phyloP scores from a whole-genome alignment of 2,888 invertebrate species.

The Melipona bicolor region DNA sequence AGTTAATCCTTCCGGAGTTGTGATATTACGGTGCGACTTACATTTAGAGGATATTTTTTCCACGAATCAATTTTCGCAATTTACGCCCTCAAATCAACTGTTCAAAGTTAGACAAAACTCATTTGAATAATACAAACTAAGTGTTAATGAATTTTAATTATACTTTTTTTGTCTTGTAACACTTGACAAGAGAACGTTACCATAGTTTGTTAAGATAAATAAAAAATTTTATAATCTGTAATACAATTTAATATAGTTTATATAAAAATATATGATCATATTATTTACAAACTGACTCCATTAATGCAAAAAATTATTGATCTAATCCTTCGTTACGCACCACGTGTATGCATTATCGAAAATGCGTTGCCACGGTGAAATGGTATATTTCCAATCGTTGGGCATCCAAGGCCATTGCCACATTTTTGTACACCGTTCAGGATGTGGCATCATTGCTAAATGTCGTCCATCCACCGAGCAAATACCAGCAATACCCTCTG shows the following conservation, averaged over 20 bases:
- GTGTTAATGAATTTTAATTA: conserved; percentile 47
- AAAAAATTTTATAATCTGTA: conserved; percentile 66
- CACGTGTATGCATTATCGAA: conserved; percentile 95
- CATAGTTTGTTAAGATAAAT: conserved; percentile 63
- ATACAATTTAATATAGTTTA: background rate
- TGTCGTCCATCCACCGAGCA: conserved; percentile 96
- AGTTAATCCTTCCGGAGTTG: conserved; percentile 96
- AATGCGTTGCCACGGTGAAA: conserved; percentile 96
- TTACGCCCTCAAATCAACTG: conserved; percentile 86
- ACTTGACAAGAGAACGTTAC: conserved; percentile 60
- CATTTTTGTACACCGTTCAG: conserved; percentile 94
- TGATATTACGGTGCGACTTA: conserved; percentile 92
- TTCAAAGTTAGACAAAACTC: conserved; percentile 85
- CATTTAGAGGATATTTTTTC: conserved; percentile 85
- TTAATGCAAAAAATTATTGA: background rate
- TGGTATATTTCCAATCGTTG: conserved; percentile 85
- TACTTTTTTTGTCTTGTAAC: conserved; percentile 43
- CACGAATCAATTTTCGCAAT: conserved; percentile 80
- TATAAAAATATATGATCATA: conserved; percentile 18
- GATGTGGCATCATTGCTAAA: conserved; percentile 99
- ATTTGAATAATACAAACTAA: conserved; percentile 72
- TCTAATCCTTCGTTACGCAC: conserved; percentile 80
- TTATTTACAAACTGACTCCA: conserved; percentile 31
- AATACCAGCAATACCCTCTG: conserved; percentile 94
- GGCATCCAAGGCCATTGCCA: conserved; percentile 95